Percentiles rank a stretch among this genome's conserved stretches.
phyloP scores from a whole-genome alignment of 2,888 invertebrate species.

The Philaethria dido region DNA sequence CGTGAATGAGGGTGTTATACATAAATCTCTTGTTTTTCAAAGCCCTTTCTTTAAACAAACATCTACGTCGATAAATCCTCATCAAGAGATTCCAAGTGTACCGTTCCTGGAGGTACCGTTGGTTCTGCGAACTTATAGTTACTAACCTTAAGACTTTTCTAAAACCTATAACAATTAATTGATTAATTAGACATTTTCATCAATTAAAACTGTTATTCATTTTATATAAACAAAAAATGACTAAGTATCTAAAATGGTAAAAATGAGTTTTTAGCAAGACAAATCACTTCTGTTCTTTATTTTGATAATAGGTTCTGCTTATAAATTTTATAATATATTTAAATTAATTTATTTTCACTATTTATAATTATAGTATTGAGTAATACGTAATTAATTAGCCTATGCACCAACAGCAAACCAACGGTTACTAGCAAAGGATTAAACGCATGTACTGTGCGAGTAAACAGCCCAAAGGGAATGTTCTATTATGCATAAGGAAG shows the following conservation, averaged over 20 bases:
- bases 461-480: slow-evolving; percentile 15
- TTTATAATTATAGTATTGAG: background rate
- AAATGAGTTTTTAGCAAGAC: too few species aligned
- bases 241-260: background rate
- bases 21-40: slow-evolving; percentile 39
- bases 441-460: background rate
- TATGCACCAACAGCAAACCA: background rate
- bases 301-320: too few species aligned
- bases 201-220: background rate
- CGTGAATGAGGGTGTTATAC: slow-evolving; percentile 42
- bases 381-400: background rate
- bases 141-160: background rate
- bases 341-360: background rate
- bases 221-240: too few species aligned
- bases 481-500: slow-evolving; percentile 16
- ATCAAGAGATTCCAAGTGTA: slow-evolving; percentile 4
- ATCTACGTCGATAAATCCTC: background rate
- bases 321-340: too few species aligned
- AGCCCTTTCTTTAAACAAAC: slow-evolving; percentile 26
- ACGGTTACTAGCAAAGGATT: background rate
- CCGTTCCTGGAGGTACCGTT: background rate
- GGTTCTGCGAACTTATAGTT: background rate
- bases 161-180: background rate
- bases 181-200: background rate
- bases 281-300: too few species aligned